Evolutionary conservation across 2,113 vertebrate species (phyloP).

Genomic region (Tympanuchus pallidicinctus): DNA sequence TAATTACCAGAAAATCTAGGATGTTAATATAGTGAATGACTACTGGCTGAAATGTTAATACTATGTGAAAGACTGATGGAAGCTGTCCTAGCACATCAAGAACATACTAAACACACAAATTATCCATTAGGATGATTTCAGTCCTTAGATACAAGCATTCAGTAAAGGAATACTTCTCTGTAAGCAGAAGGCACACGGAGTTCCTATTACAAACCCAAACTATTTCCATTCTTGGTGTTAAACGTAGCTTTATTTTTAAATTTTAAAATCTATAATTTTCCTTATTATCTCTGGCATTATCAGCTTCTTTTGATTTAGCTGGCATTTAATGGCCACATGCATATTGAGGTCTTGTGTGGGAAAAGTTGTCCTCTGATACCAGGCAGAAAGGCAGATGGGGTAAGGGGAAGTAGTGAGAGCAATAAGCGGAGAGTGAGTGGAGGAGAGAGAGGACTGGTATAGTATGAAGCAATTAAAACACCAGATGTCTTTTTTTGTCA

Average conservation of each 20-base stretch:
- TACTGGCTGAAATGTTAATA: neutral
- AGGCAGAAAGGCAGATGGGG: neutral
- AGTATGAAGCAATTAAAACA: neutral
- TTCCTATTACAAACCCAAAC: neutral
- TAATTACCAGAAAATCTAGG: neutral
- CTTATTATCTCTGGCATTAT: neutral
- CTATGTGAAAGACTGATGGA: constrained; percentile 11
- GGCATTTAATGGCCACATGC: neutral
- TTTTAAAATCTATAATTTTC: neutral
- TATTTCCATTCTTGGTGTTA: neutral
- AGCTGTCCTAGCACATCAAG: neutral
- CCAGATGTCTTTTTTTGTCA: neutral
- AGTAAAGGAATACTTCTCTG: neutral
- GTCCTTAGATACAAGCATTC: neutral
- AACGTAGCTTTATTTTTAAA: neutral
- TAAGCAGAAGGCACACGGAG: fast-evolving
- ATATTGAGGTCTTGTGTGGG: neutral
- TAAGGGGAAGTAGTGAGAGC: neutral
- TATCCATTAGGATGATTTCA: neutral
- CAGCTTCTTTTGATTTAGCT: neutral
- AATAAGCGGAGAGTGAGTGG: neutral
- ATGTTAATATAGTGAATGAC: neutral
- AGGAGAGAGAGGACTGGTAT: neutral
- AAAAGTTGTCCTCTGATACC: neutral
- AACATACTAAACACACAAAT: neutral